Evolutionary conservation across 2,797 vertebrate species (phyloP).

Genomic region (Oceanodroma leucorhoa): DNA sequence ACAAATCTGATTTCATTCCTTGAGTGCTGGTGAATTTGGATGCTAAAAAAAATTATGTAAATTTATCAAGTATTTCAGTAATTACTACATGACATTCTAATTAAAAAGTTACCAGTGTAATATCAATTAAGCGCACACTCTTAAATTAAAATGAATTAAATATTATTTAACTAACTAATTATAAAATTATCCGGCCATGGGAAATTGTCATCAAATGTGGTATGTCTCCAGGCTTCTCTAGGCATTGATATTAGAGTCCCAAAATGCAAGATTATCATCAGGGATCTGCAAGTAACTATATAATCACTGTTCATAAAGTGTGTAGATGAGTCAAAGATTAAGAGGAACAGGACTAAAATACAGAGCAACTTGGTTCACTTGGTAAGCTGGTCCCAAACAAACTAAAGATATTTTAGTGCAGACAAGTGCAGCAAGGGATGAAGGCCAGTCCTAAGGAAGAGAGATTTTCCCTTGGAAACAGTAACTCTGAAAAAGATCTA

Average conservation of each 20-base stretch:
- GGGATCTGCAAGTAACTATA: background rate
- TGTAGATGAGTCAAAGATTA: background rate
- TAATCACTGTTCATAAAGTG: background rate
- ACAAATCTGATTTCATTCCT: background rate
- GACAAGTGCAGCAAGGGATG: background rate
- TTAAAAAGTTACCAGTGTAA: constrained; percentile 13
- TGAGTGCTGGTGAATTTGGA: background rate
- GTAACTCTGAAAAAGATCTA: background rate
- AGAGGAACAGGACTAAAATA: background rate
- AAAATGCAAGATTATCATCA: background rate
- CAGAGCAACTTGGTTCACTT: background rate
- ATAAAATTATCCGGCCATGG: constrained; percentile 21
- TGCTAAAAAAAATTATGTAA: background rate
- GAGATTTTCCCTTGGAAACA: background rate
- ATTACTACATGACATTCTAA: constrained; percentile 15
- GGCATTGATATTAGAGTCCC: background rate
- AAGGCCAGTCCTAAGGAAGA: background rate
- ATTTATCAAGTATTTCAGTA: constrained; percentile 26
- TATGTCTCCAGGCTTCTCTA: background rate
- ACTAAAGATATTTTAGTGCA: background rate
- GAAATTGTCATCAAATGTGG: background rate
- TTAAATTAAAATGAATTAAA: no score
- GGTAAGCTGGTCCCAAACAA: background rate
- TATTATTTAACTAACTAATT: constrained; percentile 13
- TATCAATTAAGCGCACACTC: background rate